Evolutionary conservation across 2,888 invertebrate genomes (phyloP).

Genomic region (Pantelozetes paolii): DNA sequence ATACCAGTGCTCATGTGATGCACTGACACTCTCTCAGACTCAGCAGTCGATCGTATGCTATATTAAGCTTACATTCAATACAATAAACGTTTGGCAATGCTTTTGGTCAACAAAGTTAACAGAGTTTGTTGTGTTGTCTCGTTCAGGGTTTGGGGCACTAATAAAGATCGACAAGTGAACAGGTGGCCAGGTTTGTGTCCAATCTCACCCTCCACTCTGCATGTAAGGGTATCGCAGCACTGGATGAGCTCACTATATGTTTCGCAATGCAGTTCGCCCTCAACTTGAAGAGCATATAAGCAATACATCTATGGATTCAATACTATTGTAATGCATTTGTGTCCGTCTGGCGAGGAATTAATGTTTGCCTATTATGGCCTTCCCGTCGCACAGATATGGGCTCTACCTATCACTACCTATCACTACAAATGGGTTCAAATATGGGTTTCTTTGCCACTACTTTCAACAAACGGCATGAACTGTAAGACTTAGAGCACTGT

Average conservation of each 20-base stretch:
- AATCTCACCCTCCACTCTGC: not conserved
- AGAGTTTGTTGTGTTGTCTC: not conserved
- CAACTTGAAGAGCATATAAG: not conserved
- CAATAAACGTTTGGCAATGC: conserved; percentile 3
- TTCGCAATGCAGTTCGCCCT: conserved; percentile 10
- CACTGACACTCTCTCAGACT: not conserved
- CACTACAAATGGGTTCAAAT: not conserved
- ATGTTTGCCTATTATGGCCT: not conserved
- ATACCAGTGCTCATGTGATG: not conserved
- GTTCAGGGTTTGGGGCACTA: not conserved
- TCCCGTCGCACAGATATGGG: not conserved
- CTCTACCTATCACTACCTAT: not conserved
- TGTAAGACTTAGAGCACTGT: not conserved
- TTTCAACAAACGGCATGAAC: not conserved
- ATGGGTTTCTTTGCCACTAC: conserved; percentile 10
- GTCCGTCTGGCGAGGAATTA: conserved; percentile 9
- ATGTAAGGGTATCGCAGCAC: not conserved
- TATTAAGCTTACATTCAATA: not conserved
- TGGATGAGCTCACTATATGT: conserved; percentile 9
- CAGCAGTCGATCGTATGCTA: not conserved
- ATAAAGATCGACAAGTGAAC: conserved; percentile 20
- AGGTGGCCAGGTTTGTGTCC: conserved; percentile 16
- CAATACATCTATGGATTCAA: not conserved
- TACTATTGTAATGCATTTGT: not conserved
- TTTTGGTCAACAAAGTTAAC: conserved; percentile 13